Percentiles rank a stretch among this genome's conserved stretches.
Conservation (phyloP, 1,140 invertebrate genomes). For the Telenomus remus region DNA sequence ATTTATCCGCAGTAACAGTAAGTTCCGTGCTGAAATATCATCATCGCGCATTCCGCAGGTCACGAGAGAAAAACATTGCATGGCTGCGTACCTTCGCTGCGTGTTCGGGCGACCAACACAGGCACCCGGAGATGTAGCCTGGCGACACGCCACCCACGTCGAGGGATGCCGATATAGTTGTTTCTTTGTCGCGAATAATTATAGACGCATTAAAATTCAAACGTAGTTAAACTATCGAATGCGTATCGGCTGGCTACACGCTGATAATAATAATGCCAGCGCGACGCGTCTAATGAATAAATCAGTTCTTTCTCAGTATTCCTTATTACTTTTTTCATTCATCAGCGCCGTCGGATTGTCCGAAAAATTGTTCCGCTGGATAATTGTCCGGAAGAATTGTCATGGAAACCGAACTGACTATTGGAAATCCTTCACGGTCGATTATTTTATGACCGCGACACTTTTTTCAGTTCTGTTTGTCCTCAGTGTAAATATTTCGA, state of each 20-base stretch:
- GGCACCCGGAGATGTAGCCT: constrained; percentile 24
- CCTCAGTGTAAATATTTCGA: too few species aligned
- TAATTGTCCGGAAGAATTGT: too few species aligned
- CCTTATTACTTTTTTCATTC: too few species aligned
- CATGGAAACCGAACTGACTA: too few species aligned
- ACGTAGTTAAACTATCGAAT: constrained; percentile 37
- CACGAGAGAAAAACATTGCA: constrained; percentile 43
- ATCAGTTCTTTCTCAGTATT: constrained; percentile 11
- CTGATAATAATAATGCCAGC: constrained; percentile 25
- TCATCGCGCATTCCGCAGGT: constrained; percentile 49
- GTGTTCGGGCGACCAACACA: constrained; percentile 25
- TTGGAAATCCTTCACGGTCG: too few species aligned
- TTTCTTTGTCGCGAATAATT: constrained; percentile 49
- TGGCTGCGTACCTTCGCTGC: constrained; percentile 10
- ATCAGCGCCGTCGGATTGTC: too few species aligned
- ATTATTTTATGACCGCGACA: too few species aligned
- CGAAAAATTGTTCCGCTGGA: too few species aligned
- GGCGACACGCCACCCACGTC: constrained; percentile 48
- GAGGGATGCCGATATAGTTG: constrained; percentile 34
- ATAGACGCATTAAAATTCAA: constrained; percentile 50
- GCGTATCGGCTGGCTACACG: constrained; percentile 13
- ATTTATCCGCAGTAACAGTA: constrained; percentile 56
- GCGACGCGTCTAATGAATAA: constrained; percentile 22
- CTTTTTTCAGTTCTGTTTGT: too few species aligned
- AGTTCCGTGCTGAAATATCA: constrained; percentile 52